Conservation (phyloP, 2,888 invertebrate genomes). For the Leptinotarsa haldemani region DNA sequence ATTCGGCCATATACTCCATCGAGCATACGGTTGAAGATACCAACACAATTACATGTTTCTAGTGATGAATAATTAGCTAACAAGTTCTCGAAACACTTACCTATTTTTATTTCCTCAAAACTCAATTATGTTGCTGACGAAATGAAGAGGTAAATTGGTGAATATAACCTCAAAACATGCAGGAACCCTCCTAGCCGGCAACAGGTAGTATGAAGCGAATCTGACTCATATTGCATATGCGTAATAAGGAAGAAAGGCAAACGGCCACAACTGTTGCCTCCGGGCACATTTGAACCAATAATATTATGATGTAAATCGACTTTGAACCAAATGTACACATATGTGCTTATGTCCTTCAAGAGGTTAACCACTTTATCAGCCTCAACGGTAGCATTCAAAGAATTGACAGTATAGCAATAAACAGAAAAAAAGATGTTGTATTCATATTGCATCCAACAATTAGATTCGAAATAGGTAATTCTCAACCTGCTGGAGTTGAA, state of each 20-base stretch:
- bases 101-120: not conserved
- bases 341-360: constrained; percentile 3
- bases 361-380: too few relatives aligned
- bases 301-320: not conserved
- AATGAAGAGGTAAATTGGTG: too few relatives aligned
- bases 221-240: too few relatives aligned
- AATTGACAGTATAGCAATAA: too few relatives aligned
- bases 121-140: not conserved
- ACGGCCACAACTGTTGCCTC: constrained; percentile 4
- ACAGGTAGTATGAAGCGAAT: too few relatives aligned
- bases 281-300: constrained; percentile 5
- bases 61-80: not conserved
- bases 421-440: too few relatives aligned
- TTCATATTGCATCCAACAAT: too few relatives aligned
- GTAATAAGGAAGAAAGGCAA: not conserved
- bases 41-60: not conserved
- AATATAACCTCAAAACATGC: too few relatives aligned
- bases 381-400: too few relatives aligned
- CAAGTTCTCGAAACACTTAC: not conserved
- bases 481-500: too few relatives aligned
- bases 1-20: not conserved
- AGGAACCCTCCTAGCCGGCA: too few relatives aligned
- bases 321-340: constrained; percentile 9
- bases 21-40: not conserved
- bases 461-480: too few relatives aligned